A percentile compares a stretch with the other conserved stretches of the same genome.
Evolutionary conservation across 1,140 invertebrate genomes (phyloP).

Genomic region (Xylocopa sonorina): DNA sequence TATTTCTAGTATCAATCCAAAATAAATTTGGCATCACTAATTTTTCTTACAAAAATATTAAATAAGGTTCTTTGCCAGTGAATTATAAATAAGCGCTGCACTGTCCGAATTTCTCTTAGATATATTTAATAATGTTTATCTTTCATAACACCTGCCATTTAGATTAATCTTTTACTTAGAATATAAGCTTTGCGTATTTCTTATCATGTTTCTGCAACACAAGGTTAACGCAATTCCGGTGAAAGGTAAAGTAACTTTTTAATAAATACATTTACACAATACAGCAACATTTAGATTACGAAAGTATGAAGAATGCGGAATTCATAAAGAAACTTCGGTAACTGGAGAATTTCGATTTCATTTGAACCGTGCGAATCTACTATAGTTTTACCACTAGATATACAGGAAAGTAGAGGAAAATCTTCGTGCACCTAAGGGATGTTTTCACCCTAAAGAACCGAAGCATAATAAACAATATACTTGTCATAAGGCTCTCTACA

Average conservation of each 20-base stretch:
- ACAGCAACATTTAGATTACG: constrained; percentile 8
- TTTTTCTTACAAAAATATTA: no score
- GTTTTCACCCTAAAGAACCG: no score
- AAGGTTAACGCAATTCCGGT: neutral
- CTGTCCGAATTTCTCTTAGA: neutral
- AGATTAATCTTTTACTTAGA: constrained; percentile 11
- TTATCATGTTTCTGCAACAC: neutral
- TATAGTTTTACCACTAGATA: no score
- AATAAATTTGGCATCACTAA: no score
- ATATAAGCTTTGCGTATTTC: neutral
- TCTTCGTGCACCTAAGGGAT: no score
- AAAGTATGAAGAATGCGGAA: constrained; percentile 15
- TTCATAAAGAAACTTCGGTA: no score
- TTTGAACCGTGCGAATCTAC: no score
- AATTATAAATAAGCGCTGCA: neutral
- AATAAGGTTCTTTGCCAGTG: neutral
- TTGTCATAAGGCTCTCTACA: no score
- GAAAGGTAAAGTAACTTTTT: constrained; percentile 20
- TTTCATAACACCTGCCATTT: neutral
- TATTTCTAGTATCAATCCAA: no score
- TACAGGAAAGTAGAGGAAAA: no score
- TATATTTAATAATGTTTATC: neutral
- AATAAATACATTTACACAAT: constrained; percentile 2
- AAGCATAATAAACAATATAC: no score
- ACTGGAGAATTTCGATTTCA: no score